Conservation (phyloP, 2,888 invertebrate species). For the Drosophila picticornis region DNA sequence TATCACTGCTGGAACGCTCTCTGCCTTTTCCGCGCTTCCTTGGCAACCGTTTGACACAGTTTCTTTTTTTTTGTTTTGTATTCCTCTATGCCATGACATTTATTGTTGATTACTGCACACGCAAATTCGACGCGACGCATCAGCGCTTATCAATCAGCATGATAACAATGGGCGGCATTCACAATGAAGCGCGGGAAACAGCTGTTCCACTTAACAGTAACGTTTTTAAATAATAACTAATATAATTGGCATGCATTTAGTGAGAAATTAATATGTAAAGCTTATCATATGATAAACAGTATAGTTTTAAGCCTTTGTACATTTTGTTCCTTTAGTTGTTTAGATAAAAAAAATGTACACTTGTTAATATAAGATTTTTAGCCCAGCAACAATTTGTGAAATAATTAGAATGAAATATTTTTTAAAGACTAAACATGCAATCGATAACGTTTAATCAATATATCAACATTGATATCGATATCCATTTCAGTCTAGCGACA, state of each 20-base stretch:
- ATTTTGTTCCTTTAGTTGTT: not conserved
- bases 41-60: slow-evolving; percentile 71
- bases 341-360: not conserved
- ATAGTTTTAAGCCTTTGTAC: not conserved
- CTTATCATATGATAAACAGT: not conserved
- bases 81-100: slow-evolving; percentile 62
- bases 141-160: slow-evolving; percentile 50
- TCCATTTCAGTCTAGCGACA: not conserved
- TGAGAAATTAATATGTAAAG: not conserved
- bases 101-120: slow-evolving; percentile 74
- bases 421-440: not conserved
- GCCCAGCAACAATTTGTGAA: not conserved
- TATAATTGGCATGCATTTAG: not conserved
- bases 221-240: not conserved
- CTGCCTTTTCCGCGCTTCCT: slow-evolving; percentile 51
- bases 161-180: slow-evolving; percentile 52
- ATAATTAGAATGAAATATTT: not conserved
- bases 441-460: not conserved
- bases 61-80: slow-evolving; percentile 34
- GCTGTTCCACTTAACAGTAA: slow-evolving; percentile 27
- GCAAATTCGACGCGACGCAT: slow-evolving; percentile 35
- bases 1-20: slow-evolving; percentile 50
- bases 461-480: not conserved
- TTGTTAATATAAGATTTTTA: not conserved
- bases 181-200: slow-evolving; percentile 31